phyloP scores from a whole-genome alignment of 2,113 vertebrate genomes.

The Dromas ardeola region DNA sequence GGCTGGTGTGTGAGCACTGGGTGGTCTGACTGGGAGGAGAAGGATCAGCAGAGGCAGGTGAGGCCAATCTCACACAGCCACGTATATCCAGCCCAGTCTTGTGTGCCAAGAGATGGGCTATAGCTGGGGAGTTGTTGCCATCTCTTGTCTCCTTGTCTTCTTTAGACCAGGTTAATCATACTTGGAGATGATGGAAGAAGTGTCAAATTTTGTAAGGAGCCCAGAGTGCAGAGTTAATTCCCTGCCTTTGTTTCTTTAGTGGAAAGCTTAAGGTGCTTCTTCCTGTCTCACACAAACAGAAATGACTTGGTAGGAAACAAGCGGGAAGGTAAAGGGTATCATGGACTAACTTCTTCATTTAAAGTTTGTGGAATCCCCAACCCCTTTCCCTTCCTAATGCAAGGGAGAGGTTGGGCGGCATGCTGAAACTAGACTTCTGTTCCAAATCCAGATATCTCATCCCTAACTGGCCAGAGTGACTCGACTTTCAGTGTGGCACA shows the following conservation, averaged over 20 bases:
- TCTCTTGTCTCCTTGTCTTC: background rate
- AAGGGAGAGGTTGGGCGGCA: background rate
- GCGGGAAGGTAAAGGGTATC: background rate
- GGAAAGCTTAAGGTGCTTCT: fast-evolving
- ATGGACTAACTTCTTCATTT: background rate
- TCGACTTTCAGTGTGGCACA: fast-evolving
- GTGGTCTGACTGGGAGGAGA: background rate
- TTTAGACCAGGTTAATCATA: background rate
- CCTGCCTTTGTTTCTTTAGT: background rate
- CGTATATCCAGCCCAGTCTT: background rate
- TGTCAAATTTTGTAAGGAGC: background rate
- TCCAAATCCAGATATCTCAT: background rate
- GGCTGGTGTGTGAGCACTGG: background rate
- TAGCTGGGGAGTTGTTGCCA: background rate
- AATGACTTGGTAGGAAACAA: background rate
- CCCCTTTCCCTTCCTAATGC: background rate
- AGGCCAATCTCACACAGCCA: background rate
- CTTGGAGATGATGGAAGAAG: background rate
- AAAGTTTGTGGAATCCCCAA: background rate
- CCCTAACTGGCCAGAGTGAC: background rate
- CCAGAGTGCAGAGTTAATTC: background rate
- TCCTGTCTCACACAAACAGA: background rate
- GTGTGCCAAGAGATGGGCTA: background rate
- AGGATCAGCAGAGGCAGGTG: background rate
- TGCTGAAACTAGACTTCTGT: background rate